phyloP scores from a whole-genome alignment of 2,113 vertebrate species.

The Phocoena phocoena region DNA sequence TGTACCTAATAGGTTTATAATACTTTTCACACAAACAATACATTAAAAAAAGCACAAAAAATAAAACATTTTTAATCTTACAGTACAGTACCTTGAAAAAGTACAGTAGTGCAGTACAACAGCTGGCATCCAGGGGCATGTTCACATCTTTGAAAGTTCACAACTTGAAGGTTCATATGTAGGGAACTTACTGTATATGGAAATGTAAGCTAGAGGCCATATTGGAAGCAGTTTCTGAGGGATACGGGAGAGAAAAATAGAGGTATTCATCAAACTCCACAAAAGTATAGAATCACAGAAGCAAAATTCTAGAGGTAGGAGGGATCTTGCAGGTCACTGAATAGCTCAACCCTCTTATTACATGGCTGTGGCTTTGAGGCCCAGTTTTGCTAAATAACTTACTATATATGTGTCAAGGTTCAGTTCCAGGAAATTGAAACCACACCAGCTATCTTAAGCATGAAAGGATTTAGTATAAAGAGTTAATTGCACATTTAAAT shows the following conservation, averaged over 20 bases:
- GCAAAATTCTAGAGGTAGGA: neutral
- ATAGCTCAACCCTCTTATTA: neutral
- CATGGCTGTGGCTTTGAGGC: neutral
- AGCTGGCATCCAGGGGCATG: too few relatives aligned
- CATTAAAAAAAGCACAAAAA: too few relatives aligned
- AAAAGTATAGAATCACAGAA: neutral
- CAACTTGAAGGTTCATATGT: too few relatives aligned
- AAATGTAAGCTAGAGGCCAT: neutral
- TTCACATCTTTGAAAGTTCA: too few relatives aligned
- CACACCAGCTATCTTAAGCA: slow-evolving; percentile 63
- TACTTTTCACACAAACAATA: too few relatives aligned
- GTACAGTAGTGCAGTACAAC: too few relatives aligned
- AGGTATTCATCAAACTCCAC: neutral
- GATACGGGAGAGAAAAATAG: neutral
- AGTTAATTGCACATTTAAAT: slow-evolving; percentile 50
- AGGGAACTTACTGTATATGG: neutral
- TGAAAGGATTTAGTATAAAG: slow-evolving; percentile 65
- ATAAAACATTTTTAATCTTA: too few relatives aligned
- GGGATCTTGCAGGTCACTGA: neutral
- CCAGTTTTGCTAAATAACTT: slow-evolving; percentile 60
- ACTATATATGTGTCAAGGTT: slow-evolving; percentile 47
- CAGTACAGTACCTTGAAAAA: too few relatives aligned
- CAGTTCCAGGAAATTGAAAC: slow-evolving; percentile 69
- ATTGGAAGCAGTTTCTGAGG: neutral
- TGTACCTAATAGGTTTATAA: too few relatives aligned